A percentile compares a stretch with the other conserved stretches of the same genome.
phyloP scores from a whole-genome alignment of 2,113 vertebrate species.

The Seriola rivoliana region DNA sequence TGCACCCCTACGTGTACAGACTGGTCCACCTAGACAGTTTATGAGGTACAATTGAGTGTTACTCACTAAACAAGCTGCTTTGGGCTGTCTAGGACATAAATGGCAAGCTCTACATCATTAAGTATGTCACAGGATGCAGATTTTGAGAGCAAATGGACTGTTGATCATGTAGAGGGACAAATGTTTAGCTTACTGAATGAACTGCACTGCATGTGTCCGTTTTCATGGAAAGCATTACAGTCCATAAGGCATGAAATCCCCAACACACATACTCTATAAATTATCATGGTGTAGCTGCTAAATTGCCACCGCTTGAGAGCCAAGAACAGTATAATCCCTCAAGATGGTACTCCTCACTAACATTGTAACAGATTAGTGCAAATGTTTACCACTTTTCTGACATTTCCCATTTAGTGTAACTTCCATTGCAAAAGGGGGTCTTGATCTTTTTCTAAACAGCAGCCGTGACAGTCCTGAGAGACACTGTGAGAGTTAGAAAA shows the following conservation, averaged over 20 bases:
- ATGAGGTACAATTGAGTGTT: conserved; percentile 53
- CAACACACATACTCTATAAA: conserved; percentile 27
- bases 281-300: conserved; percentile 33
- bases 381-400: conserved; percentile 66
- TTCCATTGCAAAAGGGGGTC: conserved; percentile 48
- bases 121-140: conserved; percentile 21
- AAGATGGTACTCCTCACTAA: conserved; percentile 54
- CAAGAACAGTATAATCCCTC: conserved; percentile 55
- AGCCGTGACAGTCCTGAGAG: conserved; percentile 38
- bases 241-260: conserved; percentile 2
- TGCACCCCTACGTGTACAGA: conserved; percentile 18
- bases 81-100: conserved; percentile 24
- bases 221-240: conserved; percentile 12
- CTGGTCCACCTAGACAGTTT: conserved; percentile 53
- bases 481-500: conserved; percentile 46
- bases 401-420: conserved; percentile 53
- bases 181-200: conserved; percentile 56
- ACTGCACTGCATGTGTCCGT: background rate
- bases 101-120: conserved; percentile 30
- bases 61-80: conserved; percentile 49
- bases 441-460: conserved; percentile 63
- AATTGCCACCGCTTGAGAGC: conserved; percentile 53
- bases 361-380: conserved; percentile 56
- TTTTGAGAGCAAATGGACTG: conserved; percentile 31
- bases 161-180: conserved; percentile 34